Conservation (phyloP, 2,888 invertebrate species). For the Drosophila kambysellisi region DNA sequence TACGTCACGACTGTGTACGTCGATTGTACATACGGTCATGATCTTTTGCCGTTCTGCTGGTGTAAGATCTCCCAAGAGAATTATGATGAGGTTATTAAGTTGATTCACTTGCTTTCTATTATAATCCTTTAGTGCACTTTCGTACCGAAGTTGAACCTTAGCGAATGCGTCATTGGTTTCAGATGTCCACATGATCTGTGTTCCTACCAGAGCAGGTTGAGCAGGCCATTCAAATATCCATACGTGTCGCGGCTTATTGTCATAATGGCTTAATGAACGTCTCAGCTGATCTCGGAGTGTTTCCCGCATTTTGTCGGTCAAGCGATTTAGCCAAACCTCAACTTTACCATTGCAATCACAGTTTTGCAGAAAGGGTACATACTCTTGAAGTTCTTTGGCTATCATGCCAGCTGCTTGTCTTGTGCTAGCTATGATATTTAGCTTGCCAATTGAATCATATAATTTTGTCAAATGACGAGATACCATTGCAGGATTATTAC, state of each 20-base stretch:
- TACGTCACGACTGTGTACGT: conserved; percentile 97
- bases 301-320: conserved; percentile 93
- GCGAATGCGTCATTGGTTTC: conserved; percentile 96
- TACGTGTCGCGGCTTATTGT: conserved; percentile 94
- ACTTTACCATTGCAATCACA: conserved; percentile 95
- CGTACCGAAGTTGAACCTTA: conserved; percentile 95
- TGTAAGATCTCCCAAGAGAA: conserved; percentile 92
- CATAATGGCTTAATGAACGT: conserved; percentile 93
- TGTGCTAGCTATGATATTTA: conserved; percentile 87
- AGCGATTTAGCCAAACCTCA: conserved; percentile 94
- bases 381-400: conserved; percentile 93
- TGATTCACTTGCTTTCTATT: conserved; percentile 95
- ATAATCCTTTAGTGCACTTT: conserved; percentile 96
- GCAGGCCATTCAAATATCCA: conserved; percentile 98
- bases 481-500: conserved; percentile 93
- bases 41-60: conserved; percentile 96
- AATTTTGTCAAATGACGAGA: conserved; percentile 93
- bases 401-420: conserved; percentile 91
- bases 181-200: conserved; percentile 98
- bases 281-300: conserved; percentile 92
- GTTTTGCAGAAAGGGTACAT: conserved; percentile 89
- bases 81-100: conserved; percentile 92
- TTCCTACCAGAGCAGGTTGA: conserved; percentile 95
- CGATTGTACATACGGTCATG: conserved; percentile 98
- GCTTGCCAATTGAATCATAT: conserved; percentile 94